phyloP scores from a whole-genome alignment of 2,113 vertebrate genomes.

The Urocitellus parryii region DNA sequence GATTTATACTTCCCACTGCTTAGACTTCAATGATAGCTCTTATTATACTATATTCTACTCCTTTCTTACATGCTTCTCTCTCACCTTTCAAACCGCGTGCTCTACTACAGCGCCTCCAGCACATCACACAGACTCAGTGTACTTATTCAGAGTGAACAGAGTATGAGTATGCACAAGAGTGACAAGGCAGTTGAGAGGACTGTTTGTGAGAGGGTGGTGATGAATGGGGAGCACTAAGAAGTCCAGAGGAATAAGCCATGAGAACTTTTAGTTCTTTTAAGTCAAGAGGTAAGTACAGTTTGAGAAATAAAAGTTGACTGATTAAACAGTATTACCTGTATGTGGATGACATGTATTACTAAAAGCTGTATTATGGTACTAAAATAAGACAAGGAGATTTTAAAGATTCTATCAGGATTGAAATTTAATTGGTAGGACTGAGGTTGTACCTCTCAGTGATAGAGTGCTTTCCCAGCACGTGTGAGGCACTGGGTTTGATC shows the following conservation, averaged over 20 bases:
- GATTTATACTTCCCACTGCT: not conserved
- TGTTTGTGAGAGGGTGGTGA: too few species aligned
- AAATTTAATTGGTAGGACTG: too few species aligned
- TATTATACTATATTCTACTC: not conserved
- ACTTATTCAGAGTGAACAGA: not conserved
- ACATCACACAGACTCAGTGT: not conserved
- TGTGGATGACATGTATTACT: not conserved
- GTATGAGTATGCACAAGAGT: not conserved
- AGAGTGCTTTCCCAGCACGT: too few species aligned
- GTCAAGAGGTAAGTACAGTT: not conserved
- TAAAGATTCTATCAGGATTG: constrained; percentile 16
- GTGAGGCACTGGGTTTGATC: too few species aligned
- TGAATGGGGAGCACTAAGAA: not conserved
- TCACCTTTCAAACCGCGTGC: not conserved
- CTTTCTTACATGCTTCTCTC: not conserved
- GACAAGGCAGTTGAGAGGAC: not conserved
- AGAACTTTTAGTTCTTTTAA: not conserved
- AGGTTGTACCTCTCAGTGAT: not conserved
- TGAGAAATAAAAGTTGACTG: constrained; percentile 18
- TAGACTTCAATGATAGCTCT: not conserved
- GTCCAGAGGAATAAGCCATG: not conserved
- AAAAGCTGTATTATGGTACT: not conserved
- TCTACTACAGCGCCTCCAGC: not conserved
- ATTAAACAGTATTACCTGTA: not conserved
- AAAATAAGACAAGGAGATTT: constrained; percentile 4